Base-by-base conservation (phyloP, 2,113 vertebrate species). In the Anhinga anhinga region DNA sequence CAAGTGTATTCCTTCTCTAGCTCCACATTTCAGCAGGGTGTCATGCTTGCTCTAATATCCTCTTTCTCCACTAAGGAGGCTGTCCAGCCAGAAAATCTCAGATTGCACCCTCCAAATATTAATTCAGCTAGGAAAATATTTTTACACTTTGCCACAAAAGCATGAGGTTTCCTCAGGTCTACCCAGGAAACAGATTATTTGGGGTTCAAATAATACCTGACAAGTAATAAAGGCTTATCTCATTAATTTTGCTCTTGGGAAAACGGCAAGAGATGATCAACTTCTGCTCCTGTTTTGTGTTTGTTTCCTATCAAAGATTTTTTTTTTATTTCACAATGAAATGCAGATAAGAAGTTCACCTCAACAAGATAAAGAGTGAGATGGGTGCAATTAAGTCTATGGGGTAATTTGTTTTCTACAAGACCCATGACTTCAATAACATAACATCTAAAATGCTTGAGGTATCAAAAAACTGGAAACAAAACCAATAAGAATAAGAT, bases 361-460 rank as follows among this genome's bases (percentile, higher is more conserved):
- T 96, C 90, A 95, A 97, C 89, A 95, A 97, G 95, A 97, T 97
- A 93, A 95, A 94, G 50, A 96, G 78, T 30, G 80, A 96, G 90
- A 95, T 95, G 93, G 87, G 66, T 92, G 89, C 93, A 97, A 94
- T 97, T 97, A 97, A 96, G 50, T 96, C 86, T 83, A 34, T 93
- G 86, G 93, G 44, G 93, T 96, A 97, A 97, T 97, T 95, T 97
- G 96, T 95, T 96, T 97, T 96, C 95, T 96, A 95, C 93, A 91
- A 93, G 94, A 88, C 91, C 89, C 73, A 85, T 71, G 95, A 91
- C 95, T 97, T 97, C 91, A 95, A 95, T 96, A 97, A 96, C 90
- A 92, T 93, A 96, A 93, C 83, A 95, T 94, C 95, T 87, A 97
- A 95, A 97, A 91, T 95, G 96, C 97, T 97, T 93, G 90, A 96